These are phyloP conservation scores for Odobenus rosmarus DNA, from an alignment of 2,113 vertebrate species.

Conservation along the genomic window DNA sequence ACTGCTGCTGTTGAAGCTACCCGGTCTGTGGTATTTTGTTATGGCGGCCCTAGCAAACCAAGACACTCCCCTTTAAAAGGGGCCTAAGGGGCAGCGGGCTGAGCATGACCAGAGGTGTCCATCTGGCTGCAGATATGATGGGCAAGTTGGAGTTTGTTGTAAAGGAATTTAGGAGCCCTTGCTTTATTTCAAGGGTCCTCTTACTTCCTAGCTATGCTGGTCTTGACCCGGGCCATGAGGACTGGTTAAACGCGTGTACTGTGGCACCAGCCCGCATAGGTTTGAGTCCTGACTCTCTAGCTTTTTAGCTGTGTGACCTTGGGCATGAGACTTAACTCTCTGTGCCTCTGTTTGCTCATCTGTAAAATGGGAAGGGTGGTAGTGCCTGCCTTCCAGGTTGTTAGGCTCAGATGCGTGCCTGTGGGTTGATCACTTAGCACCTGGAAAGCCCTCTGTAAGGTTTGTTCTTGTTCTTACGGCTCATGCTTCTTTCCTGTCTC, in stretches of 20 bases:
- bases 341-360: neutral
- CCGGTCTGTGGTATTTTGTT: neutral
- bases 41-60: rapidly evolving
- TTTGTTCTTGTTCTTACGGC: rapidly evolving
- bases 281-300: neutral
- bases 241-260: rapidly evolving
- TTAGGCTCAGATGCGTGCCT: neutral
- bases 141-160: neutral
- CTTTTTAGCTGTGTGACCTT: neutral
- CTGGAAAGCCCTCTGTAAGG: rapidly evolving
- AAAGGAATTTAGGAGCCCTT: neutral
- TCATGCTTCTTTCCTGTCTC: neutral
- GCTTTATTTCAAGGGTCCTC: neutral
- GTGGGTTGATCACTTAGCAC: too few species aligned
- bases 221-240: neutral
- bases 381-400: too few species aligned
- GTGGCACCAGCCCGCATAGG: neutral
- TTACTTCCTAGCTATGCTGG: neutral
- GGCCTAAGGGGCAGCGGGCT: neutral
- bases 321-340: neutral
- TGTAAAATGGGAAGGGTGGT: neutral
- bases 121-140: rapidly evolving
- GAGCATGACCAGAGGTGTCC: rapidly evolving
- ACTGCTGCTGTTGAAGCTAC: neutral
- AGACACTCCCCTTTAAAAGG: neutral